Evolutionary conservation across 2,113 vertebrate genomes (phyloP), one percentile per base, ranked within the genome.

Genomic region (Amphilophus citrinellus): DNA sequence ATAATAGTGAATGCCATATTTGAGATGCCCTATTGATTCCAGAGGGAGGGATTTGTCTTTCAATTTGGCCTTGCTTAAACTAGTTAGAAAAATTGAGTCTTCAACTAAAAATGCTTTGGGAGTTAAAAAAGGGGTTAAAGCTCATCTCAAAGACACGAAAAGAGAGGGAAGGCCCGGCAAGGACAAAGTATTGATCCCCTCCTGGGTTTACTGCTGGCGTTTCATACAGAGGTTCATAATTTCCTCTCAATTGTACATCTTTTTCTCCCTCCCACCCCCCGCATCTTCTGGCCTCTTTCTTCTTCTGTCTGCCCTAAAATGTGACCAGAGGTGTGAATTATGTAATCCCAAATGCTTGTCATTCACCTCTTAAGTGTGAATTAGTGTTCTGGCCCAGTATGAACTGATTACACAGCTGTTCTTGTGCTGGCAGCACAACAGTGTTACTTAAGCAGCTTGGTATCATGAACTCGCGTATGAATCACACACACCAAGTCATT

Each of bases 181-280:
- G 94, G 92, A 93, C 88, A 88, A 85, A 62, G 35, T 71, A 94
- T 39, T 7, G 91, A 92, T 91, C 91, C 84, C 83, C 80, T 87
- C 71, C 73, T 60, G 60, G 2, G 77, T 4, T 44, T 76, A 56
- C 87, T 77, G 87, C 76, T 85, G 83, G 76, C 57, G 22, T 86
- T 88, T 84, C 82, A 73, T 50, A 87, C 27, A 79, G 30, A 50
- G 68, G 77, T 32, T 61, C 35, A 89, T 77, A 80, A 84, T 83
- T 89, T 82, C 86, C 66, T 75, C 83, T 80, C 59, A 83, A 84
- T 82, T 78, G 42, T 80, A 35, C 73, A 61, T 87, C 87, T 83
- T 77, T 81, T 62, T 91, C 80, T 84, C 15, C 17, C 61, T 27
- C 24, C 20, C 10, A 6, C 27, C 50, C 15, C 8, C 7, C 32